Conservation (phyloP, 1,140 invertebrate genomes). For the Brachionus calyciflorus region DNA sequence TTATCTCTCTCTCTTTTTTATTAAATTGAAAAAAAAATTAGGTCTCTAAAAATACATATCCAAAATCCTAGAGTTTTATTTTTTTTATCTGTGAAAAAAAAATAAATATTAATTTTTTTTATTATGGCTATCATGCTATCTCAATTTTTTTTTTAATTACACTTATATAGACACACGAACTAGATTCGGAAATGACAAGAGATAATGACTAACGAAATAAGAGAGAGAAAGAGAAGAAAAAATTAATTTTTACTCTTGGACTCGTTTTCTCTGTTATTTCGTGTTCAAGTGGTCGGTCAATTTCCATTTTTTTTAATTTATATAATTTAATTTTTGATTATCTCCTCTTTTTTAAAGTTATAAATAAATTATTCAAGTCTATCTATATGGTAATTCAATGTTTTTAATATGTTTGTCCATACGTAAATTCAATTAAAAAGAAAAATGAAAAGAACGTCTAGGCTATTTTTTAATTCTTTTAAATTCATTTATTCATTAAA, state of each 20-base stretch:
- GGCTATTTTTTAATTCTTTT: conserved; percentile 15
- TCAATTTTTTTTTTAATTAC: background rate
- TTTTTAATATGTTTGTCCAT: background rate
- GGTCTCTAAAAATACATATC: conserved; percentile 23
- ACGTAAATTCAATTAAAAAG: conserved; percentile 21
- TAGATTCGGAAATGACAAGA: background rate
- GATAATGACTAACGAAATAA: background rate
- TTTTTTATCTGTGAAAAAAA: conserved; percentile 11
- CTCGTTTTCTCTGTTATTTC: background rate
- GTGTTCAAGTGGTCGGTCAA: background rate
- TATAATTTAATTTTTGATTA: background rate
- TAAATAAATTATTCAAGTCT: background rate
- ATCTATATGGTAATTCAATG: conserved; percentile 18
- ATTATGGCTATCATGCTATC: conserved; percentile 19
- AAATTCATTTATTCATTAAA: conserved; percentile 28
- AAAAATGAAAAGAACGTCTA: no score
- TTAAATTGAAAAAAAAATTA: conserved; percentile 16
- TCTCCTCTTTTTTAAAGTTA: background rate
- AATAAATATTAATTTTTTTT: conserved; percentile 20
- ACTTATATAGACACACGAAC: no score
- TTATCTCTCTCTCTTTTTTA: conserved; percentile 14
- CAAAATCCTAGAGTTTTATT: conserved; percentile 27
- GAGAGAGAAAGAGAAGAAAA: no score
- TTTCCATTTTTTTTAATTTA: conserved; percentile 9
- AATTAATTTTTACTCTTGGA: no score